These are phyloP conservation scores for Onthophagus sagittarius DNA, from an alignment of 2,888 invertebrate genomes.

Conservation along the genomic window DNA sequence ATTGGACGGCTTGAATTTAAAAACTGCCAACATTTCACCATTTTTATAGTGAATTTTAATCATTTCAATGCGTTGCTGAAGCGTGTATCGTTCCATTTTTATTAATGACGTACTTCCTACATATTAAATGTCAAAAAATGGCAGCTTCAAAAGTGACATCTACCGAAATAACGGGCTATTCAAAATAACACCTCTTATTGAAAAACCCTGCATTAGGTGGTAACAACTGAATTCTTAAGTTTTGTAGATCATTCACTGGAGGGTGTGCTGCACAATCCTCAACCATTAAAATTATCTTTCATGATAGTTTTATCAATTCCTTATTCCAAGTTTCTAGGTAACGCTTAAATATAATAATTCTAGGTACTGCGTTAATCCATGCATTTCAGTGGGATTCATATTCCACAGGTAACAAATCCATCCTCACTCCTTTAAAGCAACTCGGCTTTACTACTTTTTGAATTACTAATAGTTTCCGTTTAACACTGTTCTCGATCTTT, in stretches of 20 bases:
- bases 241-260: constrained; percentile 1
- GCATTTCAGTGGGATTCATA: neutral
- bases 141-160: too few relatives aligned
- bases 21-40: too few relatives aligned
- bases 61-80: too few relatives aligned
- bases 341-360: neutral
- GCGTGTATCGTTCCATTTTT: too few relatives aligned
- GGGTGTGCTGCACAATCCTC: neutral
- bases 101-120: too few relatives aligned
- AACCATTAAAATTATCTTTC: neutral
- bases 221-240: neutral
- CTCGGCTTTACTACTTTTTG: neutral
- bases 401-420: neutral
- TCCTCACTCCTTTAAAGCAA: neutral
- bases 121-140: too few relatives aligned
- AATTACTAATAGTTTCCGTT: neutral
- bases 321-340: too few relatives aligned
- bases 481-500: neutral
- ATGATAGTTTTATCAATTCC: neutral
- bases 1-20: too few relatives aligned
- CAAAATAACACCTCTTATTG: too few relatives aligned
- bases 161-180: too few relatives aligned
- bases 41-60: too few relatives aligned
- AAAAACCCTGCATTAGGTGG: too few relatives aligned
- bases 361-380: neutral